phyloP scores from a whole-genome alignment of 2,113 vertebrate species.

The Tupaia tana region DNA sequence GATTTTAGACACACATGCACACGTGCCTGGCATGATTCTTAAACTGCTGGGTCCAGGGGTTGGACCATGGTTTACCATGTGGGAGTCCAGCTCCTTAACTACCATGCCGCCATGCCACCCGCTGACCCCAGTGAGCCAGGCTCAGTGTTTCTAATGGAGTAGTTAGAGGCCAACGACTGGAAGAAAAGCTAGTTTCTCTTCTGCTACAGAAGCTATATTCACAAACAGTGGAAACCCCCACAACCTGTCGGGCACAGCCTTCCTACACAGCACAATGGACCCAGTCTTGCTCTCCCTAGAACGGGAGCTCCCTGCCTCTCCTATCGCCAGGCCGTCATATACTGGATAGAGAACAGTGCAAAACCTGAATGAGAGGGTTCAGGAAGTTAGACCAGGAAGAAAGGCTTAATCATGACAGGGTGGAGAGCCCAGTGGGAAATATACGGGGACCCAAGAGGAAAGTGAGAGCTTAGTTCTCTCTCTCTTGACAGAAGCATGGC shows the following conservation, averaged over 20 bases:
- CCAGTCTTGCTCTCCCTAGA: background rate
- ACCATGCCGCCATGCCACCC: no score
- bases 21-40: no score
- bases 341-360: background rate
- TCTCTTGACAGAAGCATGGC: conserved; percentile 32
- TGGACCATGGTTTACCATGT: no score
- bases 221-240: background rate
- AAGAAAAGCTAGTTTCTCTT: background rate
- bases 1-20: no score
- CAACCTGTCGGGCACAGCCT: background rate
- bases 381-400: background rate
- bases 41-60: no score
- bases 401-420: background rate
- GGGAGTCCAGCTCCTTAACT: no score
- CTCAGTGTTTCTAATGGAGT: no score
- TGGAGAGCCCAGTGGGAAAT: background rate
- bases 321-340: background rate
- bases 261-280: background rate
- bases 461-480: background rate
- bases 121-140: no score
- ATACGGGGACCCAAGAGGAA: background rate
- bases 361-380: background rate
- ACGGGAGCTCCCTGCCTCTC: background rate
- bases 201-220: background rate
- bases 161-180: background rate